These are phyloP conservation scores for Troglohyphantes excavatus DNA, from an alignment of 2,888 invertebrate genomes.

Conservation along the genomic window DNA sequence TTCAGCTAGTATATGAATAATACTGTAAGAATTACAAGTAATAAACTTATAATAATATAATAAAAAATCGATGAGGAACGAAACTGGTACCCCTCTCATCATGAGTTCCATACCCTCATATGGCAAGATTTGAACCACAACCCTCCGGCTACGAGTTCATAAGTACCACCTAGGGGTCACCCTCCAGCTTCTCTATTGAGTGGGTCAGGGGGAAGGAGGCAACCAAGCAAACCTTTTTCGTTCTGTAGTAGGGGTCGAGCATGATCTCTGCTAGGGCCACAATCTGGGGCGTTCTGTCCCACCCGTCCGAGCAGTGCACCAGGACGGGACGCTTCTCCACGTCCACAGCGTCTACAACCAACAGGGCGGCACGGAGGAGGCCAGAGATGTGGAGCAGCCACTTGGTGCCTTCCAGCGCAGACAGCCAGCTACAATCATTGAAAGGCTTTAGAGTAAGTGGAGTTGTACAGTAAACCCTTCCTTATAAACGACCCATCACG, in stretches of 20 bases:
- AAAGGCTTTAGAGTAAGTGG: too few relatives aligned
- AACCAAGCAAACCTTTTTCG: slow-evolving; percentile 91
- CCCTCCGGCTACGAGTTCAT: too few relatives aligned
- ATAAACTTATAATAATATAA: too few relatives aligned
- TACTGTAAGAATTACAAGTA: too few relatives aligned
- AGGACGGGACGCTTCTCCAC: slow-evolving; percentile 93
- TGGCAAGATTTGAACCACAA: too few relatives aligned
- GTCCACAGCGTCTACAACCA: slow-evolving; percentile 88
- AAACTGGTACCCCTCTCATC: too few relatives aligned
- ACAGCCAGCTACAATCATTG: slow-evolving; percentile 93
- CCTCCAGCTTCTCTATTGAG: too few relatives aligned
- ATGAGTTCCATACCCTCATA: too few relatives aligned
- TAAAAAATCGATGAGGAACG: too few relatives aligned
- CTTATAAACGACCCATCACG: neutral
- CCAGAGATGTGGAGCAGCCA: slow-evolving; percentile 96
- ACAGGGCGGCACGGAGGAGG: slow-evolving; percentile 90
- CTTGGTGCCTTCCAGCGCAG: slow-evolving; percentile 92
- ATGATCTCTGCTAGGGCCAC: slow-evolving; percentile 95
- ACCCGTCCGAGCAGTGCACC: slow-evolving; percentile 99
- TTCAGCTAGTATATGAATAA: too few relatives aligned
- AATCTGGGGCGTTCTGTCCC: slow-evolving; percentile 99
- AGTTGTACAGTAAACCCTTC: neutral
- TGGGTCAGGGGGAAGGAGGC: too few relatives aligned
- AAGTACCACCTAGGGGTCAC: too few relatives aligned
- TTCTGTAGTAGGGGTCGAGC: slow-evolving; percentile 96